A percentile compares a stretch with the other conserved stretches of the same genome.
phyloP scores from a whole-genome alignment of 2,888 invertebrate species.

The Diarsia dahlii region DNA sequence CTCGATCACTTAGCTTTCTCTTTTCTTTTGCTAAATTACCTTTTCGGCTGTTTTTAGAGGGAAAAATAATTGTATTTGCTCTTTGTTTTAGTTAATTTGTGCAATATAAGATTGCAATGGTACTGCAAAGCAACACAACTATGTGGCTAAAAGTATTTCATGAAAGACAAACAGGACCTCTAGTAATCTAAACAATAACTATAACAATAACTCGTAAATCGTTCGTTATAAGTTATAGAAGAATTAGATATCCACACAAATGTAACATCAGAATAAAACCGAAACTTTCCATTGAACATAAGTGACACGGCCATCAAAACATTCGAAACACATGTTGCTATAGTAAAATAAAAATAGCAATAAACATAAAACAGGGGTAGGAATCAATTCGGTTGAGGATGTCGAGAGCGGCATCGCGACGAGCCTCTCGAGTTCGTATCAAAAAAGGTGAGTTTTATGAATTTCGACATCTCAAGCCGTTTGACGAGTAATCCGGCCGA shows the following conservation, averaged over 20 bases:
- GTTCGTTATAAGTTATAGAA: not conserved
- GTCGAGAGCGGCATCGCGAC: constrained; percentile 62
- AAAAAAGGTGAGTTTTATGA: constrained; percentile 81
- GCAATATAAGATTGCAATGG: not conserved
- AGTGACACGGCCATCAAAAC: constrained; percentile 13
- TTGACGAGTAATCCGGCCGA: constrained; percentile 83
- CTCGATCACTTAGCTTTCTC: too few relatives aligned
- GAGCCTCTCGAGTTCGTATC: constrained; percentile 69
- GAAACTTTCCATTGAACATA: constrained; percentile 18
- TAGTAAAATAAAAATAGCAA: constrained; percentile 52
- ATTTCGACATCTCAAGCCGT: constrained; percentile 83
- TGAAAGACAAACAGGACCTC: not conserved
- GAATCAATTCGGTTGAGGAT: constrained; percentile 76
- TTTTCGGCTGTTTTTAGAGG: not conserved
- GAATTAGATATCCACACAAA: not conserved
- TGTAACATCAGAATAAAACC: not conserved
- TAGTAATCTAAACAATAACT: not conserved
- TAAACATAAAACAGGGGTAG: constrained; percentile 67
- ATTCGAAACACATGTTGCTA: constrained; percentile 44
- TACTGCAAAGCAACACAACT: not conserved
- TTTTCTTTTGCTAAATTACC: not conserved
- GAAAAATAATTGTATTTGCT: not conserved
- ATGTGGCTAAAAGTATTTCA: not conserved
- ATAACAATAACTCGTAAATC: not conserved
- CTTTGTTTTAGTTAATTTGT: not conserved